These are phyloP conservation scores for Drosophila lacicola DNA, from an alignment of 2,888 invertebrate genomes.

Conservation along the genomic window DNA sequence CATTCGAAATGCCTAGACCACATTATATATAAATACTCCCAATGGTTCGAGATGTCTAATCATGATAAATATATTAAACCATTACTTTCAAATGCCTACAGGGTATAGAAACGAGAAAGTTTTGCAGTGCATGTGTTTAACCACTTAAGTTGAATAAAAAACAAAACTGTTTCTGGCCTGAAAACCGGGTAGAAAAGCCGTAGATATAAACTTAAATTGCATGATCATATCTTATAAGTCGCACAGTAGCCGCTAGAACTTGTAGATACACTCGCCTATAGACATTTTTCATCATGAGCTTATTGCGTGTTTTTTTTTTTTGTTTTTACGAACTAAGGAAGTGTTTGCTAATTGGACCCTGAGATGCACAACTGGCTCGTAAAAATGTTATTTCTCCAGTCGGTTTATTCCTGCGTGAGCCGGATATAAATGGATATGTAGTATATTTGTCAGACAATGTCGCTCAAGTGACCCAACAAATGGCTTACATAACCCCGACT, in stretches of 20 bases:
- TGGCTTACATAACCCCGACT: constrained; percentile 5
- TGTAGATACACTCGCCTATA: constrained; percentile 15
- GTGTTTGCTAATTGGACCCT: constrained; percentile 44
- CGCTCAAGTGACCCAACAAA: constrained; percentile 3
- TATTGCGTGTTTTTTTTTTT: constrained; percentile 58
- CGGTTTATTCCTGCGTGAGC: constrained; percentile 3
- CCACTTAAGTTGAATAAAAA: constrained; percentile 19
- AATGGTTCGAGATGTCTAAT: no score
- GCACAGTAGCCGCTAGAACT: constrained; percentile 4
- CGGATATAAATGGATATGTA: background rate
- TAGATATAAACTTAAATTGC: constrained; percentile 55
- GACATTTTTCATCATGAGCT: constrained; percentile 51
- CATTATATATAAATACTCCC: no score
- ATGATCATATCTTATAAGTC: constrained; percentile 55
- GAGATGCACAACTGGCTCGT: constrained; percentile 24
- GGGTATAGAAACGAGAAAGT: background rate
- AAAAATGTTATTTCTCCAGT: constrained; percentile 2
- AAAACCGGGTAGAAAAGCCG: constrained; percentile 26
- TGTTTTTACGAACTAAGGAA: constrained; percentile 54
- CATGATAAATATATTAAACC: no score
- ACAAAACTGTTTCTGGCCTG: constrained; percentile 16
- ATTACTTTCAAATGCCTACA: background rate
- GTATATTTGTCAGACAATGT: constrained; percentile 23
- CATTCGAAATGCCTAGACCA: no score
- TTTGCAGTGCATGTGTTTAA: constrained; percentile 15